Base-by-base conservation (phyloP, 2,888 invertebrate species). In the Dolichomitus sp. region DNA sequence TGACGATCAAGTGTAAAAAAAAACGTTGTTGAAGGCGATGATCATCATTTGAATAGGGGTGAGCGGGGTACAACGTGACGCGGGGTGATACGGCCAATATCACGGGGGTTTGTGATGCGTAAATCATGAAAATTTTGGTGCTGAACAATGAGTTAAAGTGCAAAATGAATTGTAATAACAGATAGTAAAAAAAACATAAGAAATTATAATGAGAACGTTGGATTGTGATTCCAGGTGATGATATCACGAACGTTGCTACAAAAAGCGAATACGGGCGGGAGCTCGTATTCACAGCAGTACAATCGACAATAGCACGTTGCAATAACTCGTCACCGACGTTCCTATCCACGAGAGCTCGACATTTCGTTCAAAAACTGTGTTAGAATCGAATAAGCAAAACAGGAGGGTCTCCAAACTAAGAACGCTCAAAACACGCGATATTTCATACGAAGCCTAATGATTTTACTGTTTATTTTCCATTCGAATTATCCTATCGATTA, bases 381-480 rank as follows among this genome's bases (percentile, higher is more conserved):
- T 23, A 50, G 54, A 17, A 50, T 17, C 48, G 65, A 30, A 14
- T 27, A 76, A 70, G 45, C 30, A 7, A 14, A 68, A 65, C 48
- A n/a, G 37, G 42, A 73, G 11, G 73, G 37, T 54, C 27, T 61
- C 52, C 17, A 14, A n/a, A 81, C 78, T 59, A 84, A 65, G 52
- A 81, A 86, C 63, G 88, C 89, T 89, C 87, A 88, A 89, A 83
- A 33, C 59, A 78, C 63, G 81, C 78, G 81, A 81, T 84, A 87
- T 84, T 88, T 87, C 85, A 82, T 87, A 87, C 84, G 70, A 83
- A 89, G 89, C 89, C 87, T 87, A 88, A 89, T 82, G 83, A 84
- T 87, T 85, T 84, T 88, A 84, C 85, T 81, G 74, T 54, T 77
- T 84, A 54, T 66, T 76, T 30, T 87, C 77, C 57, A 54, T 77